phyloP scores from a whole-genome alignment of 2,888 invertebrate species.

The Cantharis rustica region DNA sequence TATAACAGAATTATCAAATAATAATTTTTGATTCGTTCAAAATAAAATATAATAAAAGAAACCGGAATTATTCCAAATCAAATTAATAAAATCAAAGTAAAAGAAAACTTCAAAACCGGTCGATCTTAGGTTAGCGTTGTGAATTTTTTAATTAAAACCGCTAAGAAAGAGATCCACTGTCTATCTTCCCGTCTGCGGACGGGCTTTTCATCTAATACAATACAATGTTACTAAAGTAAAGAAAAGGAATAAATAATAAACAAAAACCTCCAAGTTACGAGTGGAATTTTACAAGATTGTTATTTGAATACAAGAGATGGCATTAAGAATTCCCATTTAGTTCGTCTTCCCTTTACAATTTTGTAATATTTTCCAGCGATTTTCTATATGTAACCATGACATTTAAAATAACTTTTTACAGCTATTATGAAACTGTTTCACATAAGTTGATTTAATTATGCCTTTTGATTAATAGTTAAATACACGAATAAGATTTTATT shows the following conservation, averaged over 20 bases:
- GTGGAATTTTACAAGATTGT: background rate
- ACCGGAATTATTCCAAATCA: too few species aligned
- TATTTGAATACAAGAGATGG: too few species aligned
- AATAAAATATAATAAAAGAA: too few species aligned
- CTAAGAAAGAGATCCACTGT: too few species aligned
- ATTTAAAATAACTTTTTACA: background rate
- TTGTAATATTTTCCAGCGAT: background rate
- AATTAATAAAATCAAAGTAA: too few species aligned
- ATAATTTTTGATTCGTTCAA: too few species aligned
- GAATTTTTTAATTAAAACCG: too few species aligned
- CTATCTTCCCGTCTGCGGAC: too few species aligned
- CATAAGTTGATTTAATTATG: background rate
- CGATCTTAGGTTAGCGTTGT: too few species aligned
- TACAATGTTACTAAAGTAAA: background rate
- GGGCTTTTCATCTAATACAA: too few species aligned
- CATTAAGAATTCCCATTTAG: background rate
- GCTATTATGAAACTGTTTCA: background rate
- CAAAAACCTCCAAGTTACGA: background rate
- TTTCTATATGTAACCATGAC: background rate
- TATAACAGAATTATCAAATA: too few species aligned
- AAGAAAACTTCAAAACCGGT: too few species aligned
- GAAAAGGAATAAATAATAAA: background rate
- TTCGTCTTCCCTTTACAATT: background rate
- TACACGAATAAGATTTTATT: background rate
- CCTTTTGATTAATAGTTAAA: background rate